Conservation (phyloP, 53 echinoderm and acorn worm genomes). For the Arbacia lixula region DNA sequence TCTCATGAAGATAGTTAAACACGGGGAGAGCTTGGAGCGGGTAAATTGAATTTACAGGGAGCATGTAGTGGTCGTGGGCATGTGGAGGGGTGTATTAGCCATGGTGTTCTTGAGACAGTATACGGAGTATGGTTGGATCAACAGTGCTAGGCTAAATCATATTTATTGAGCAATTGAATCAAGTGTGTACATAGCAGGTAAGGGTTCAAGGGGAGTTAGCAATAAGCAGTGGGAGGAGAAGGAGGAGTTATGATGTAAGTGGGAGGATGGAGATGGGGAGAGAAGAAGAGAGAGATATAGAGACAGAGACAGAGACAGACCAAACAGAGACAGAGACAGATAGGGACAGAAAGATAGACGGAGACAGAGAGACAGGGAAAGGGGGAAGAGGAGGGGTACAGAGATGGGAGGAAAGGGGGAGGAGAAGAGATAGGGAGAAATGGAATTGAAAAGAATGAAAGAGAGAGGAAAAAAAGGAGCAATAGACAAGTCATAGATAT, state of each 20-base stretch:
- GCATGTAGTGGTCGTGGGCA: too few relatives aligned
- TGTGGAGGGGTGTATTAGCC: too few relatives aligned
- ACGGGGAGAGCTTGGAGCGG: too few relatives aligned
- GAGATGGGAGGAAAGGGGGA: neutral
- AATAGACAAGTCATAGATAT: neutral
- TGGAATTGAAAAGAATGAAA: neutral
- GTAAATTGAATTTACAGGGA: too few relatives aligned
- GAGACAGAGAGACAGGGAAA: neutral
- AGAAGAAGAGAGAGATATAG: neutral
- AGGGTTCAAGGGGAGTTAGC: conserved; percentile 40
- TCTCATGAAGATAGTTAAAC: too few relatives aligned
- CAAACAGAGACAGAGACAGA: conserved; percentile 6
- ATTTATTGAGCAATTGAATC: conserved; percentile 58
- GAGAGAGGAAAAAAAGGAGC: neutral
- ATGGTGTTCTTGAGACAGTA: too few relatives aligned
- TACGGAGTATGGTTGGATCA: too few relatives aligned
- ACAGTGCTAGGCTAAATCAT: conserved; percentile 23
- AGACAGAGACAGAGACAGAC: neutral
- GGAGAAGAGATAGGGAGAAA: neutral
- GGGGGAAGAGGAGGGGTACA: neutral
- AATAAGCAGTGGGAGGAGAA: neutral
- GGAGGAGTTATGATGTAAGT: neutral
- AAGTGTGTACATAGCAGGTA: conserved; percentile 35
- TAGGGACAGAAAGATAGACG: neutral
- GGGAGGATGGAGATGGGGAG: too few relatives aligned